A percentile compares a stretch with the other conserved stretches of the same genome.
These are phyloP conservation scores for Lingula anatina DNA, from an alignment of 2,888 invertebrate genomes.

Conservation along the genomic window DNA sequence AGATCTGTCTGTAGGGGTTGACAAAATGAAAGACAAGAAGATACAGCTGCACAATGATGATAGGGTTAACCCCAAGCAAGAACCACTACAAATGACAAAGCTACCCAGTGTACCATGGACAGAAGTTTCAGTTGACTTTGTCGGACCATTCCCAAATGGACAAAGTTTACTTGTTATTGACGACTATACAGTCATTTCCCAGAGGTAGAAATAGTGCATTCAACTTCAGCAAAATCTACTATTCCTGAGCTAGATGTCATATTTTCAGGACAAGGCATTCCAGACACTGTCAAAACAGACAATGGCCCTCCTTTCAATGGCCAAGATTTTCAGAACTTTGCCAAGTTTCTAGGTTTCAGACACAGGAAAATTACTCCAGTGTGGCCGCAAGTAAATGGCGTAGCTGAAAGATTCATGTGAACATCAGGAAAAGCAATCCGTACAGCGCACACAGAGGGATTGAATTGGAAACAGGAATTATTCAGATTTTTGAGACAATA, in stretches of 20 bases:
- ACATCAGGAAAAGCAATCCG: conserved; percentile 3
- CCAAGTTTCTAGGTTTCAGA: conserved; percentile 1
- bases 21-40: no score
- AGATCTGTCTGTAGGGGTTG: no score
- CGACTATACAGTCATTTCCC: conserved; percentile 9
- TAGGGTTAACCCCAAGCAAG: no score
- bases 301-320: conserved; percentile 9
- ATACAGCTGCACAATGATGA: no score
- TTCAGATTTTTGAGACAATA: conserved; percentile 5
- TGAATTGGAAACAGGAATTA: conserved; percentile 6
- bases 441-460: neutral
- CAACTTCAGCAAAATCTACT: conserved; percentile 7
- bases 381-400: conserved; percentile 7
- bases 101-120: conserved; percentile 7
- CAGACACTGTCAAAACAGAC: conserved; percentile 4
- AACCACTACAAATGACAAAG: conserved; percentile 7
- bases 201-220: conserved; percentile 7
- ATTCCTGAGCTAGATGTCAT: conserved; percentile 11
- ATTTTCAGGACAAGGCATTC: conserved; percentile 3
- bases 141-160: neutral
- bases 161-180: conserved; percentile 2
- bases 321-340: conserved; percentile 6
- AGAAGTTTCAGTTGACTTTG: conserved; percentile 5
- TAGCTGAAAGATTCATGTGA: conserved; percentile 6
- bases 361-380: conserved; percentile 11